These are phyloP conservation scores for Ennomos quercinarius DNA, from an alignment of 2,888 invertebrate species.

Conservation along the genomic window DNA sequence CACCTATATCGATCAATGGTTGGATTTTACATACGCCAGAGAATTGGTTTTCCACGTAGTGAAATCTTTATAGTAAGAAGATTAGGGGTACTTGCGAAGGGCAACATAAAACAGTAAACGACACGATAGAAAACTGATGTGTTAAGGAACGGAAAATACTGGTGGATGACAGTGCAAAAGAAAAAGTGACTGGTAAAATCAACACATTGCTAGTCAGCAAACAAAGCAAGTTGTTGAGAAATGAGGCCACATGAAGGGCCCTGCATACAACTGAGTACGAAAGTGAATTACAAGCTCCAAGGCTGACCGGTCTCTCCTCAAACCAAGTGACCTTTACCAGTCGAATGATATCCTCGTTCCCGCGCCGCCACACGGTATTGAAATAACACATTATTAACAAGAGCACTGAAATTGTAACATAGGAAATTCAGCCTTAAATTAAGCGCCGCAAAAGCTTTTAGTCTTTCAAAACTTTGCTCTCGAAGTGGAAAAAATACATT, in stretches of 20 bases:
- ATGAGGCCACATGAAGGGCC: conserved; percentile 82
- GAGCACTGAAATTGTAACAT: conserved; percentile 39
- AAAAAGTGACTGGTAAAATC: conserved; percentile 29
- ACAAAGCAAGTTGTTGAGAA: conserved; percentile 59
- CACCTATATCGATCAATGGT: conserved; percentile 12
- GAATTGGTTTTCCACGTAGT: conserved; percentile 18
- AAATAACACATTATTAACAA: conserved; percentile 60
- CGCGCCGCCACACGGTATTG: conserved; percentile 62
- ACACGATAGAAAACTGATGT: not conserved
- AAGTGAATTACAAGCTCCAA: conserved; percentile 80
- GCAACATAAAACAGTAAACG: not conserved
- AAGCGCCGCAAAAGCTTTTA: conserved; percentile 4
- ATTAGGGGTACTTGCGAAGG: not conserved
- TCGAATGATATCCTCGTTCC: conserved; percentile 81
- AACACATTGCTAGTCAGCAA: conserved; percentile 31
- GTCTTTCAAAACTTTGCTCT: not conserved
- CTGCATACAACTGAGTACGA: conserved; percentile 67
- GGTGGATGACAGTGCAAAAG: conserved; percentile 13
- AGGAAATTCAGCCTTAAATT: conserved; percentile 38
- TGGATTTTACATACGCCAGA: conserved; percentile 17
- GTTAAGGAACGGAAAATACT: conserved; percentile 5
- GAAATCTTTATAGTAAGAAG: conserved; percentile 1
- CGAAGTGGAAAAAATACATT: conserved; percentile 6
- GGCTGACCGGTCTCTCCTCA: conserved; percentile 83
- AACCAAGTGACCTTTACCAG: conserved; percentile 80